Base-by-base conservation (phyloP, 1,140 invertebrate species). In the Scaptomyza montana region DNA sequence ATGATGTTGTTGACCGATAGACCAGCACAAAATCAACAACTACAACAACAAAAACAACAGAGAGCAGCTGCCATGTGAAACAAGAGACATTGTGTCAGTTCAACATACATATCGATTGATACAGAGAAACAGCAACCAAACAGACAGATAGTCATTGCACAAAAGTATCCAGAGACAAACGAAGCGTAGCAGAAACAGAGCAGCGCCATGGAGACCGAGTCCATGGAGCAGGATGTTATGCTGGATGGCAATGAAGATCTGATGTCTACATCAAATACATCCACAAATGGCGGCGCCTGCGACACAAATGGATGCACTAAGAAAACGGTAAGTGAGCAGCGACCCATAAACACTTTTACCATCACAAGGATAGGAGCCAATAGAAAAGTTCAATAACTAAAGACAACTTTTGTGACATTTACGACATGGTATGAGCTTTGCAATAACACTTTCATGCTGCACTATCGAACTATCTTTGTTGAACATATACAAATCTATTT, bases 221-320 rank as follows among this genome's bases (percentile, higher is more conserved):
- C 55, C 61, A 69, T 61, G 30, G 81, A 86, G 30, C 82, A 87
- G 82, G 75, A 87, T 66, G 64, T 66, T 54, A 49, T 80, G 72
- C 67, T 74, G 47, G 76, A 77, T 49, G 71, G 60, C 62, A 68
- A 45, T 62, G 84, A 87, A 57, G 84, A 87, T 71, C 67, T 79
- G 45, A 86, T 86, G 82, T 82, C 82, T 36, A 86, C 84, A 65
- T 86, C 82, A 50, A 74, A 76, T 46, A 77, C 84, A 68, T 82
- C 79, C 61, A 70, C 84, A 59, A 89, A 89, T 77, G 76, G 75
- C 30, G 79, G 41, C 71, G 67, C 8, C 47, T 46, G 65, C 60
- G 78, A 87, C 62, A 39, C 76, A 69, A 87, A 87, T 62, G 79
- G 82, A 47, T 89, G 76, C 64, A 66, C 61, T 57, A 87, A 73